Conservation (phyloP, 2,797 vertebrate genomes). For the Pempheris klunzingeri region DNA sequence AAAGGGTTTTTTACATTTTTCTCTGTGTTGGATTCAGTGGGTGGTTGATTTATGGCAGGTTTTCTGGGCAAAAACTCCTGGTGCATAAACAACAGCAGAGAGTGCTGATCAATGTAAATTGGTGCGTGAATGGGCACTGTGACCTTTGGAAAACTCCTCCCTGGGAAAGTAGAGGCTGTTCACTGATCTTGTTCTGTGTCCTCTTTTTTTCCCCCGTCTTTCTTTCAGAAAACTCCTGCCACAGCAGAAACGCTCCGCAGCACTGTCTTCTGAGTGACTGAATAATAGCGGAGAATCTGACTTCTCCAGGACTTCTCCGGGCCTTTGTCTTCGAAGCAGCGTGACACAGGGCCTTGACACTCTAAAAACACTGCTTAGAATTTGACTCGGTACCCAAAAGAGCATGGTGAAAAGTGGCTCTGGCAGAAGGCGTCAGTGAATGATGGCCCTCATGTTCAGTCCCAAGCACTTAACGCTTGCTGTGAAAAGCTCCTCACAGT, state of each 20-base stretch:
- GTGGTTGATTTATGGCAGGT: conserved; percentile 75
- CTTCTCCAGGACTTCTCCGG: conserved; percentile 47
- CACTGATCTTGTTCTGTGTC: conserved; percentile 44
- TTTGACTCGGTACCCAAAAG: conserved; percentile 46
- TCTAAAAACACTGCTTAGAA: conserved; percentile 59
- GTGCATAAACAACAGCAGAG: conserved; percentile 68
- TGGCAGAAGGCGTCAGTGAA: conserved; percentile 61
- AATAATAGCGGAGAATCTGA: conserved; percentile 56
- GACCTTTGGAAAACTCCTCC: conserved; percentile 81
- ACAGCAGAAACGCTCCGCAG: conserved; percentile 59
- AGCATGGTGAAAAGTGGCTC: conserved; percentile 58
- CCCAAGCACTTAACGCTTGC: conserved; percentile 62
- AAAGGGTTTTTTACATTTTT: conserved; percentile 51
- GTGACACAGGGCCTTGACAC: conserved; percentile 57
- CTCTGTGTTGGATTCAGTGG: conserved; percentile 55
- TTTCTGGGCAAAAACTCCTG: conserved; percentile 65
- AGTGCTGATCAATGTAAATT: conserved; percentile 82
- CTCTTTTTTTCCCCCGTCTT: not conserved
- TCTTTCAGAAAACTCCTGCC: conserved; percentile 59
- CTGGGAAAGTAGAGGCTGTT: conserved; percentile 58
- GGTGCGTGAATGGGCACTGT: conserved; percentile 67
- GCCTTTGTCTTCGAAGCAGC: conserved; percentile 65
- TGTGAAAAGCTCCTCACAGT: conserved; percentile 61
- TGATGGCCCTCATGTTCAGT: conserved; percentile 68
- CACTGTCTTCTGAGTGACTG: conserved; percentile 52